phyloP scores from a whole-genome alignment of 92 coral and sea anemone genomes.

The Pocillopora meandrina region DNA sequence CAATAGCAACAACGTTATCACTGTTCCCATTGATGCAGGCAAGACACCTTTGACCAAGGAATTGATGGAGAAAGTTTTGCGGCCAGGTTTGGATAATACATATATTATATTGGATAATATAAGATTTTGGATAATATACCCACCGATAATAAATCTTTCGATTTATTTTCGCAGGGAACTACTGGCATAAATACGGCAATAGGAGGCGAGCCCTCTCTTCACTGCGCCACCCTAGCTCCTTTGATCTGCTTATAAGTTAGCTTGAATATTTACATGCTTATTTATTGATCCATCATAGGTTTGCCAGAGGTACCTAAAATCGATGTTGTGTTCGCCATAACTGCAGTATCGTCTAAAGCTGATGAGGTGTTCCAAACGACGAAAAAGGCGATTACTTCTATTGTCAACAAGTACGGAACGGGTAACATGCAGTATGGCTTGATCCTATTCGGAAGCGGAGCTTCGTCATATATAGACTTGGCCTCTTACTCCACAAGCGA shows the following conservation, averaged over 20 bases:
- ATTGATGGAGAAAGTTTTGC: slow-evolving; percentile 23
- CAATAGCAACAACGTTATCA: slow-evolving; percentile 27
- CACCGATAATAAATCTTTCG: too few species aligned
- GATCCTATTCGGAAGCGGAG: slow-evolving; percentile 57
- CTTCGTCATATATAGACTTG: background rate
- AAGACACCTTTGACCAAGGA: background rate
- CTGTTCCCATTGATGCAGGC: slow-evolving; percentile 16
- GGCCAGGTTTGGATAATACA: slow-evolving; percentile 12
- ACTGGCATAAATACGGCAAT: too few species aligned
- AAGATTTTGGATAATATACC: background rate
- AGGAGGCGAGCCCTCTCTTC: background rate
- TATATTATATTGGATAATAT: background rate
- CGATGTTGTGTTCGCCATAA: slow-evolving; percentile 70
- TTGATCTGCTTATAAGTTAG: background rate
- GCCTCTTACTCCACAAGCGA: slow-evolving; percentile 48
- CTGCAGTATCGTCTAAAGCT: slow-evolving; percentile 62
- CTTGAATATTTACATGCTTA: background rate
- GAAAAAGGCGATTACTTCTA: slow-evolving; percentile 63
- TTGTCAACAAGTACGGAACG: slow-evolving; percentile 48
- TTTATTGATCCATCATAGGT: background rate
- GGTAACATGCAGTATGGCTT: slow-evolving; percentile 56
- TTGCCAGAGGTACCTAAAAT: slow-evolving; percentile 46
- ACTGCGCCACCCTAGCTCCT: background rate
- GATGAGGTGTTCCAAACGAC: slow-evolving; percentile 49
- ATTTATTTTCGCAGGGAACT: too few species aligned